These are phyloP conservation scores for Myotis findleyi DNA, from an alignment of 2,797 vertebrate genomes.

Conservation along the genomic window DNA sequence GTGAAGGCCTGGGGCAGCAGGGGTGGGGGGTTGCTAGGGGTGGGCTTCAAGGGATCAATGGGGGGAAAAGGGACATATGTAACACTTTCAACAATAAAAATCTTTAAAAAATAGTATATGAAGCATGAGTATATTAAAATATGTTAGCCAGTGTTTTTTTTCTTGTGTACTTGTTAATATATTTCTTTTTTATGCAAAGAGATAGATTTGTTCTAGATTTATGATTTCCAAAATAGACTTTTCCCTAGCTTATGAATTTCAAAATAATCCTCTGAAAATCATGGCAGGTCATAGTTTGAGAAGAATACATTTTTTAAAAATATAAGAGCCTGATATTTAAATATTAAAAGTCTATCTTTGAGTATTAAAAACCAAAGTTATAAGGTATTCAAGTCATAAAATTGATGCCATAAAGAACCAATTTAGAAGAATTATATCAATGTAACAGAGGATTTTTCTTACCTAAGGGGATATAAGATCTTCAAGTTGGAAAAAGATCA, in stretches of 20 bases:
- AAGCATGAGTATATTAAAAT: constrained; percentile 22
- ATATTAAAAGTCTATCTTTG: constrained; percentile 8
- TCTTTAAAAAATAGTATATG: background rate
- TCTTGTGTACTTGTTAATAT: background rate
- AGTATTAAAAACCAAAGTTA: constrained; percentile 7
- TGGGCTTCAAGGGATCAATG: no score
- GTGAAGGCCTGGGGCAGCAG: no score
- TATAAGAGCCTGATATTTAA: background rate
- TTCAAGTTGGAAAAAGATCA: background rate
- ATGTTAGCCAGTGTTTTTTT: background rate
- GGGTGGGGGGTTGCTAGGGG: no score
- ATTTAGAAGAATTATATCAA: constrained; percentile 38
- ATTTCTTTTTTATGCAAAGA: constrained; percentile 52
- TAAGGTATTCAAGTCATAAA: background rate
- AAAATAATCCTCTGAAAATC: constrained; percentile 16
- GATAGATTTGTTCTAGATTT: background rate
- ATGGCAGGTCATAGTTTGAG: background rate
- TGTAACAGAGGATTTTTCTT: background rate
- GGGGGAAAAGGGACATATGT: no score
- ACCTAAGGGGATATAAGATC: background rate
- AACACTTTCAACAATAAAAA: background rate
- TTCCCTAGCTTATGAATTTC: constrained; percentile 55
- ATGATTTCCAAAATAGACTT: constrained; percentile 33
- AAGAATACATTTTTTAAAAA: background rate
- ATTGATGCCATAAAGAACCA: background rate